These are phyloP conservation scores for Opisthocomus hoazin DNA, from an alignment of 2,113 vertebrate species.

Conservation along the genomic window DNA sequence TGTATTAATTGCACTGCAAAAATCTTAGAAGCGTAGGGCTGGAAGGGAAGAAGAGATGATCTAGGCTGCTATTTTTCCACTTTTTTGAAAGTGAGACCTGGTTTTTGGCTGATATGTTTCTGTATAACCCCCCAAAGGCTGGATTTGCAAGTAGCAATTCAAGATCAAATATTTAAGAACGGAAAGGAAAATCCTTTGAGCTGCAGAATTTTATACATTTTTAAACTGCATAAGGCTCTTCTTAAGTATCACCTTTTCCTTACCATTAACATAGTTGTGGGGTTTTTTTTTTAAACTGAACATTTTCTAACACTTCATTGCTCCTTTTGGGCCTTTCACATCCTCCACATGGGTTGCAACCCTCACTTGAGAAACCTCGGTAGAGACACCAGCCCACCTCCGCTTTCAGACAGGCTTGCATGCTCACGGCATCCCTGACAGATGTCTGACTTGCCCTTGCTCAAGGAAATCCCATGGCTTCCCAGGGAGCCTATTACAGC, in stretches of 20 bases:
- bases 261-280: not conserved
- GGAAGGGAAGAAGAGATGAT: not conserved
- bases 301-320: not conserved
- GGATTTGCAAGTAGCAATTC: not conserved
- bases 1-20: not conserved
- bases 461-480: constrained; percentile 17
- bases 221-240: not conserved
- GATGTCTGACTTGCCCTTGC: constrained; percentile 12
- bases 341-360: not conserved
- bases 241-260: not conserved
- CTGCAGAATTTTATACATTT: not conserved
- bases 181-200: constrained; percentile 1
- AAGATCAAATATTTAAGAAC: constrained; percentile 33
- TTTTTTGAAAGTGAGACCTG: not conserved
- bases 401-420: not conserved
- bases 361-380: not conserved
- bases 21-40: not conserved
- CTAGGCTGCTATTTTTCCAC: not conserved
- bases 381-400: not conserved
- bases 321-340: not conserved
- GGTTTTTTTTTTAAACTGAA: not conserved
- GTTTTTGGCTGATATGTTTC: not conserved
- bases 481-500: constrained; percentile 14
- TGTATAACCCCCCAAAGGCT: not conserved
- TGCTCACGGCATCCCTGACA: not conserved